A percentile compares a stretch with the other conserved stretches of the same genome.
phyloP scores from a whole-genome alignment of 2,797 vertebrate species.

The Crax fasciolata region DNA sequence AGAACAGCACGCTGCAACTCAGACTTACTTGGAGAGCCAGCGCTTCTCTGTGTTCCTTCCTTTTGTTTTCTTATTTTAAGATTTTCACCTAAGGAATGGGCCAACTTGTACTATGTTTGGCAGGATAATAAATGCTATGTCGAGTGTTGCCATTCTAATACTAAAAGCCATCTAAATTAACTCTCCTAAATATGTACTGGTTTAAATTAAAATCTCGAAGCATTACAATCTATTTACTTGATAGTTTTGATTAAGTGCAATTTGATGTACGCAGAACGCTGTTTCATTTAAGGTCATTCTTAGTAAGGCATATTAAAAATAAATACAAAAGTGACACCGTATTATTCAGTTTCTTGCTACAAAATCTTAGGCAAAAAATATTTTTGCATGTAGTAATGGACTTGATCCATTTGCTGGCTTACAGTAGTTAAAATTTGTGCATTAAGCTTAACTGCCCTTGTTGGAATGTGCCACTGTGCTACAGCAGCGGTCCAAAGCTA shows the following conservation, averaged over 20 bases:
- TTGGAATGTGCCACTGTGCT: conserved; percentile 59
- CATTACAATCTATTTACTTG: conserved; percentile 78
- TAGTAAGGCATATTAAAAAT: conserved; percentile 87
- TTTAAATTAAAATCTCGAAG: conserved; percentile 84
- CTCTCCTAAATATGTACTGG: conserved; percentile 63
- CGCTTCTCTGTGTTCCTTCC: conserved; percentile 32
- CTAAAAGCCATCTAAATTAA: conserved; percentile 65
- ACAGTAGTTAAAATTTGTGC: conserved; percentile 77
- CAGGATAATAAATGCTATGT: conserved; percentile 46
- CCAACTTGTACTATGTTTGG: conserved; percentile 41
- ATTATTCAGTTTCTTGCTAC: conserved; percentile 81
- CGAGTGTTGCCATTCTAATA: conserved; percentile 40
- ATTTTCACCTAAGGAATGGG: conserved; percentile 64
- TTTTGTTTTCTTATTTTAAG: conserved; percentile 40
- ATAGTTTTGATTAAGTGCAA: conserved; percentile 83
- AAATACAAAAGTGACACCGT: conserved; percentile 80
- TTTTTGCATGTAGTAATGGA: conserved; percentile 80
- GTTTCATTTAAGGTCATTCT: conserved; percentile 84
- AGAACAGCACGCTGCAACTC: conserved; percentile 67
- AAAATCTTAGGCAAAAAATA: conserved; percentile 81
- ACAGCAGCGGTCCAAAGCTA: conserved; percentile 65
- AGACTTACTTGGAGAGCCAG: conserved; percentile 49
- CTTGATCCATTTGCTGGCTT: conserved; percentile 79
- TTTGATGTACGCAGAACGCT: conserved; percentile 72
- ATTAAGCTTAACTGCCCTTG: conserved; percentile 74